Conservation (phyloP, 2,113 vertebrate species). For the Rutilus rutilus region DNA sequence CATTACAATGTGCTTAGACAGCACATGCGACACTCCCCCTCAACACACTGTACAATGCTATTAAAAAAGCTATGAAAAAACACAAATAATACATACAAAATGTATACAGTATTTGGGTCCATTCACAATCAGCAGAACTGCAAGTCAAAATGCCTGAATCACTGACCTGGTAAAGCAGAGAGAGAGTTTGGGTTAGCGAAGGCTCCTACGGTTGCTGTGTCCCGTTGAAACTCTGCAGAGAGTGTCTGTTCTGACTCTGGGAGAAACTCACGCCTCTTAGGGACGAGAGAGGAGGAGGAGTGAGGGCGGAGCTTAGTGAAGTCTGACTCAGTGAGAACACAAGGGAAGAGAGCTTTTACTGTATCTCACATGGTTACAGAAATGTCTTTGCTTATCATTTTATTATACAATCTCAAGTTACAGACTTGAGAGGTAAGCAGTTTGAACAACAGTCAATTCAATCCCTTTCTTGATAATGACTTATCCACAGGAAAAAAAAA, state of each 20-base stretch:
- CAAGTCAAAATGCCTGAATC: neutral
- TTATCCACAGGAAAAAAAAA: no score
- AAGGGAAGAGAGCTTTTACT: constrained; percentile 52
- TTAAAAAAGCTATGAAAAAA: neutral
- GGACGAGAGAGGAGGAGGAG: constrained; percentile 38
- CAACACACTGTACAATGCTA: neutral
- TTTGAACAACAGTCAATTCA: neutral
- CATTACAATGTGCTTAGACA: constrained; percentile 25
- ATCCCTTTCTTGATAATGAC: neutral
- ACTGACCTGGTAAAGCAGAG: constrained; percentile 31
- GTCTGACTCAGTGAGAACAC: constrained; percentile 36
- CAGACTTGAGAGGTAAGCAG: neutral
- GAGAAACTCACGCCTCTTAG: constrained; percentile 66
- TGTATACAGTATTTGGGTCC: no score
- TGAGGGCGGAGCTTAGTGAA: constrained; percentile 37
- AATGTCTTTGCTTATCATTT: neutral
- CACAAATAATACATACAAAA: neutral
- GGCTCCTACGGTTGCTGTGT: constrained; percentile 53
- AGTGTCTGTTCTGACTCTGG: constrained; percentile 62
- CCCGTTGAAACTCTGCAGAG: constrained; percentile 48
- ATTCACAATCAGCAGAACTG: neutral
- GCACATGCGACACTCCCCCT: constrained; percentile 17
- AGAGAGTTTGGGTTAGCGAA: constrained; percentile 19
- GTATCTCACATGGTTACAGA: constrained; percentile 10
- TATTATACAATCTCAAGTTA: neutral